Conservation (phyloP, 1,140 invertebrate genomes). For the Lasaia peninsularis region DNA sequence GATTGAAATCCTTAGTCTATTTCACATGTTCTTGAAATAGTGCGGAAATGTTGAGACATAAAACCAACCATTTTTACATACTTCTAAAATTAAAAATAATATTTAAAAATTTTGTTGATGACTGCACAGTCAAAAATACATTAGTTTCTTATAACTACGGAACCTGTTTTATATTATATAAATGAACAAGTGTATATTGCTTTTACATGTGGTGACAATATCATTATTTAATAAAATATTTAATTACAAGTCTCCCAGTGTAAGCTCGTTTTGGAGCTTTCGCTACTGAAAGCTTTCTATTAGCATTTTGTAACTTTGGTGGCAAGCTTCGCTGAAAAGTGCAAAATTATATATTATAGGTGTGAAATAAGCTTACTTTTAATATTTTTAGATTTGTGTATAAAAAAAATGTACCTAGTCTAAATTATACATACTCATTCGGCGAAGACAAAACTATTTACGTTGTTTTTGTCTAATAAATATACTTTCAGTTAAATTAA, state of each 20-base stretch:
- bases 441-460: background rate
- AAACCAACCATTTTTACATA: too few species aligned
- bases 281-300: constrained; percentile 6
- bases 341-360: constrained; percentile 27
- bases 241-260: constrained; percentile 18
- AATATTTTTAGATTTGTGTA: constrained; percentile 4
- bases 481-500: constrained; percentile 26
- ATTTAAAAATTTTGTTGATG: background rate
- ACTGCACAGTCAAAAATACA: background rate
- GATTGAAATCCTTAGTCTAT: too few species aligned
- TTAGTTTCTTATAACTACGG: constrained; percentile 40
- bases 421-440: background rate
- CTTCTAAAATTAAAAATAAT: constrained; percentile 34
- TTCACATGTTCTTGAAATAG: too few species aligned
- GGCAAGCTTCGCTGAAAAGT: constrained; percentile 25
- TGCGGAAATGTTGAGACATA: too few species aligned
- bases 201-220: constrained; percentile 4
- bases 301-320: constrained; percentile 12
- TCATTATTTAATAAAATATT: constrained; percentile 16
- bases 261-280: constrained; percentile 23
- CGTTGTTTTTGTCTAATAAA: constrained; percentile 20
- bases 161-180: constrained; percentile 52
- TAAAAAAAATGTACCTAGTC: background rate
- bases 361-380: constrained; percentile 3
- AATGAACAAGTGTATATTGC: constrained; percentile 8